phyloP scores from a whole-genome alignment of 2,113 vertebrate genomes.

The Urocynchramus pylzowi region DNA sequence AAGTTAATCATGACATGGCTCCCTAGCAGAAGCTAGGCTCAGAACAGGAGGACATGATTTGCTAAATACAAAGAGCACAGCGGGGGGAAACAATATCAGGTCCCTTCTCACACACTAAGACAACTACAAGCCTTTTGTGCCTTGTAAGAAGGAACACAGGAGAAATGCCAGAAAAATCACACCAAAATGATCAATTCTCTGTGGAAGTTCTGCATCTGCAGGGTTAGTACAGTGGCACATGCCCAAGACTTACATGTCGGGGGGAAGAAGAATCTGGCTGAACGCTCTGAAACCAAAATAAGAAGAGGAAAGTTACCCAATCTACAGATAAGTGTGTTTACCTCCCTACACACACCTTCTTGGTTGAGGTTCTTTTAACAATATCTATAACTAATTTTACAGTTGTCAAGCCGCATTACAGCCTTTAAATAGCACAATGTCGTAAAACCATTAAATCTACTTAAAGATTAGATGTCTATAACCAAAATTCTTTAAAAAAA shows the following conservation, averaged over 20 bases:
- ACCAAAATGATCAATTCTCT: background rate
- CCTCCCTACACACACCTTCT: background rate
- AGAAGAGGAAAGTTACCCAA: background rate
- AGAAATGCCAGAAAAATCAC: background rate
- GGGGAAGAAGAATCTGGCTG: constrained; percentile 98
- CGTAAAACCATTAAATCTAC: background rate
- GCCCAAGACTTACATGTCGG: constrained; percentile 86
- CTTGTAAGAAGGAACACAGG: background rate
- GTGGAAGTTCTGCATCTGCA: constrained; percentile 30
- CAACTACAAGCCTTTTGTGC: background rate
- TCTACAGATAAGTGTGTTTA: background rate
- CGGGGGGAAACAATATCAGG: rapidly evolving
- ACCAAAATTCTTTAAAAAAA: background rate
- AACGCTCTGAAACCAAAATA: constrained; percentile 84
- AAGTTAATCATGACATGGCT: background rate
- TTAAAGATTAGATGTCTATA: background rate
- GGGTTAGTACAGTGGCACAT: constrained; percentile 11
- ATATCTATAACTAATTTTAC: background rate
- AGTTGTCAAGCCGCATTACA: background rate
- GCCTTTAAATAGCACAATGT: background rate
- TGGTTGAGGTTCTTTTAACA: background rate
- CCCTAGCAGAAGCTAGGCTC: background rate
- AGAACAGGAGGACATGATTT: background rate
- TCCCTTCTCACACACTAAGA: background rate
- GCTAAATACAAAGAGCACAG: rapidly evolving